phyloP scores from a whole-genome alignment of 1,140 invertebrate species.

The Drosophila neocordata region DNA sequence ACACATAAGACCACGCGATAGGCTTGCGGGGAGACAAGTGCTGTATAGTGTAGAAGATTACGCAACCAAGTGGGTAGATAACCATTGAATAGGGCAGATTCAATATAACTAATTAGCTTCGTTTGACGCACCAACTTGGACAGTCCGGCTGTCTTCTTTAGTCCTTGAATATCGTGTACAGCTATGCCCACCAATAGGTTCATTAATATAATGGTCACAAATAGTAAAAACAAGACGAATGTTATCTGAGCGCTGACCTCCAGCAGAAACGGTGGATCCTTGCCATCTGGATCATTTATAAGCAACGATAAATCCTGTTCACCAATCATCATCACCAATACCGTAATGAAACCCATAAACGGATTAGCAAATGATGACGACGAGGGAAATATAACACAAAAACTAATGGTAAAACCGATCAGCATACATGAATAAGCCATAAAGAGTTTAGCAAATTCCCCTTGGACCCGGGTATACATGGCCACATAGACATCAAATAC shows the following conservation, averaged over 20 bases:
- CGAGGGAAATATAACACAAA: constrained; percentile 92
- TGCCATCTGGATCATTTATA: constrained; percentile 86
- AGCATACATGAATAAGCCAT: constrained; percentile 92
- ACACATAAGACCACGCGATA: constrained; percentile 90
- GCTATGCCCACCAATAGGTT: constrained; percentile 91
- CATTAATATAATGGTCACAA: constrained; percentile 92
- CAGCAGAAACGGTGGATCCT: constrained; percentile 85
- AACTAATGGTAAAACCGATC: constrained; percentile 93
- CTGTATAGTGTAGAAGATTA: constrained; percentile 89
- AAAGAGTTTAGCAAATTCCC: constrained; percentile 92
- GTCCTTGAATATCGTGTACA: constrained; percentile 90
- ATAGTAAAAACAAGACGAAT: constrained; percentile 89
- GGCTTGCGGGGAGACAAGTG: constrained; percentile 89
- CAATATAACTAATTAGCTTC: constrained; percentile 89
- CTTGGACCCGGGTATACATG: constrained; percentile 93
- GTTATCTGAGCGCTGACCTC: constrained; percentile 89
- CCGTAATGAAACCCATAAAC: constrained; percentile 91
- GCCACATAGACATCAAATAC: constrained; percentile 93
- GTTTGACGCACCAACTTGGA: constrained; percentile 91
- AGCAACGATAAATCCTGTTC: constrained; percentile 89
- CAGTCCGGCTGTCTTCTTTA: constrained; percentile 90
- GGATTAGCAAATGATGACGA: constrained; percentile 91
- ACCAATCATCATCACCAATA: constrained; percentile 95
- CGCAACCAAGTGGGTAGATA: constrained; percentile 88
- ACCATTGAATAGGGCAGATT: constrained; percentile 87